Evolutionary conservation across 1,140 invertebrate genomes (phyloP), one percentile per base, ranked within the genome.

Genomic region (Lepidurus arcticus): DNA sequence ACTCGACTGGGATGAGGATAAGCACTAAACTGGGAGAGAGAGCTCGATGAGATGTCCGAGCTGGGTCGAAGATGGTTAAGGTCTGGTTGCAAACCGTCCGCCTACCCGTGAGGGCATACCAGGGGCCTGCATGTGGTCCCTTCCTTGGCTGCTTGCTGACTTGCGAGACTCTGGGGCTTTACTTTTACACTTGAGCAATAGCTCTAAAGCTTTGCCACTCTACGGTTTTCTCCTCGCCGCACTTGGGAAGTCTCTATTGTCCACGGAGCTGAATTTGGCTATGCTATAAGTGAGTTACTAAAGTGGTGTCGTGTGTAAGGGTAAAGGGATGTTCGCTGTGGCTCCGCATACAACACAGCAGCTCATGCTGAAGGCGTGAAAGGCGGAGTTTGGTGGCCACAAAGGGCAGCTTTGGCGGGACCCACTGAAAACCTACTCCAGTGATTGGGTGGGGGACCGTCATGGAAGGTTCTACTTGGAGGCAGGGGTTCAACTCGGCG

Each of bases 221-320:
- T 13, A 65, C 53, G 53, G 53, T 65, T 65, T 34, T 65, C 53
- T 65, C 53, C 21, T 65, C n/a, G 16, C 53, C n/a, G 16, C 53
- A 65, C 53, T 65, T 65, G 53, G 53, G 53, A 65, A 65, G 53
- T 65, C 53, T 65, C 53, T 65, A 65, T 65, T 65, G 53, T 65
- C 53, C 53, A 8, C 53, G 53, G 34, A 65, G 53, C 53, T 65
- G 53, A 13, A 65, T 65, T 65, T 65, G 53, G 53, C 53, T 65
- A 16, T 65, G 16, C 16, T 65, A 65, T 65, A 65, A 65, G 53
- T 65, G 21, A 65, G 53, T 65, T 65, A 65, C 53, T 65, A 65
- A 65, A 65, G 53, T 65, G 53, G 53, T 65, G 53, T 65, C 53
- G 53, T 65, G 53, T 13, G 53, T 65, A 65, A 34, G 53, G 53